A percentile compares a stretch with the other conserved stretches of the same genome.
Evolutionary conservation across 37 sponge, comb jelly and placozoan genomes (phyloP).

Genomic region (Lycopodina hypogea): DNA sequence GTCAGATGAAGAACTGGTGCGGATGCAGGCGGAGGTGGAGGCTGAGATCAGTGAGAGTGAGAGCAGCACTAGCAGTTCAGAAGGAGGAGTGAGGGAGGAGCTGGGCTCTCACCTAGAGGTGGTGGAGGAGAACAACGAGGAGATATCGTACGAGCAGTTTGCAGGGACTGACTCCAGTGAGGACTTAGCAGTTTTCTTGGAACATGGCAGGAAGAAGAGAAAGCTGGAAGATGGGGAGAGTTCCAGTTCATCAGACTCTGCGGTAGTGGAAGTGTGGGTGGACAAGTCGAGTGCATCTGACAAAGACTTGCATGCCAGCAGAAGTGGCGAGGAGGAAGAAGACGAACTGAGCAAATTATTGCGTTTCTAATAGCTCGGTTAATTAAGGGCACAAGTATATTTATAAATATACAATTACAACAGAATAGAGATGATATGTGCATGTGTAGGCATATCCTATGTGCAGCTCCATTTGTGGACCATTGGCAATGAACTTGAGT

Average conservation of each 20-base stretch:
- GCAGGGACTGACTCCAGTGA: slow-evolving; percentile 15
- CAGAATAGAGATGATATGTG: too few relatives aligned
- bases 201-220: slow-evolving; percentile 14
- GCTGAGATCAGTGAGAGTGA: slow-evolving; percentile 57
- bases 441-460: too few relatives aligned
- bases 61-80: slow-evolving; percentile 1
- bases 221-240: slow-evolving; percentile 10
- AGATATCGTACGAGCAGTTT: slow-evolving; percentile 25
- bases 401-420: too few relatives aligned
- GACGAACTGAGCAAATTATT: slow-evolving; percentile 26
- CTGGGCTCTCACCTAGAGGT: slow-evolving; percentile 8
- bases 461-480: too few relatives aligned
- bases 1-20: slow-evolving; percentile 69
- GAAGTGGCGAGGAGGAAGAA: slow-evolving; percentile 7
- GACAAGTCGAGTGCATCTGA: not conserved
- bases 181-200: not conserved
- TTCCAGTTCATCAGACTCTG: slow-evolving; percentile 26
- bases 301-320: not conserved
- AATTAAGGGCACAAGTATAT: too few relatives aligned
- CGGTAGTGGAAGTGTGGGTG: not conserved
- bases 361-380: slow-evolving; percentile 4
- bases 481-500: too few relatives aligned
- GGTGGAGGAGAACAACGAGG: not conserved
- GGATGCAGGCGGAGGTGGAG: slow-evolving; percentile 80
- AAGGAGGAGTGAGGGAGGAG: slow-evolving; percentile 10